phyloP scores from a whole-genome alignment of 1,140 invertebrate species.

The Pachypeltis micranthus region DNA sequence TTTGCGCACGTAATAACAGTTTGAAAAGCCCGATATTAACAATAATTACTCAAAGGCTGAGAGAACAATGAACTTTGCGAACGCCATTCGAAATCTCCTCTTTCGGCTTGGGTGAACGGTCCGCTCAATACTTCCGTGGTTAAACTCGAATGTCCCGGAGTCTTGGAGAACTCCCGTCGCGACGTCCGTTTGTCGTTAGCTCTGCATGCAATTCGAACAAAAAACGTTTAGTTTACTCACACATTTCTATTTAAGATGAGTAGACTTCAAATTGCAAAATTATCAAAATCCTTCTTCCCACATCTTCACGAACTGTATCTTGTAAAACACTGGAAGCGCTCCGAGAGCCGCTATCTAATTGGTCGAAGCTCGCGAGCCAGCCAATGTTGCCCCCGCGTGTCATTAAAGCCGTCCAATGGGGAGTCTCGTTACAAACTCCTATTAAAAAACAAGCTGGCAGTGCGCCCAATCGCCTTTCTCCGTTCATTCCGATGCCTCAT shows the following conservation, averaged over 20 bases:
- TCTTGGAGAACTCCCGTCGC: neutral
- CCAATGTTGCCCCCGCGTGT: slow-evolving; percentile 25
- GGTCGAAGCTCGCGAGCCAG: slow-evolving; percentile 38
- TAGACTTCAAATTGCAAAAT: slow-evolving; percentile 30
- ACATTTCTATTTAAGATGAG: slow-evolving; percentile 26
- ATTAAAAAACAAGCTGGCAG: slow-evolving; percentile 33
- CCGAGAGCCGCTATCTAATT: slow-evolving; percentile 36
- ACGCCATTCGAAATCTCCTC: slow-evolving; percentile 34
- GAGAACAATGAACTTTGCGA: slow-evolving; percentile 35
- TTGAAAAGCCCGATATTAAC: slow-evolving; percentile 12
- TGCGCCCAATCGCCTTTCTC: slow-evolving; percentile 18
- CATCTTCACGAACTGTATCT: slow-evolving; percentile 31
- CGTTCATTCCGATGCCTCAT: neutral
- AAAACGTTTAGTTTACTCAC: slow-evolving; percentile 26
- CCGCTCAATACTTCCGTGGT: slow-evolving; percentile 30
- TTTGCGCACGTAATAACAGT: neutral
- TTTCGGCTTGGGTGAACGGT: slow-evolving; percentile 34
- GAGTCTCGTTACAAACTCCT: slow-evolving; percentile 45
- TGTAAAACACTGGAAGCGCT: slow-evolving; percentile 31
- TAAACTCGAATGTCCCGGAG: neutral
- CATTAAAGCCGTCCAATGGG: slow-evolving; percentile 46
- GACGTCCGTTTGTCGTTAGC: neutral
- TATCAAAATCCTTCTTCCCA: slow-evolving; percentile 31
- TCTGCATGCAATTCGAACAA: slow-evolving; percentile 16
- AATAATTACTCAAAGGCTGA: slow-evolving; percentile 27